phyloP scores from a whole-genome alignment of 2,113 vertebrate genomes.

The Gambusia affinis region DNA sequence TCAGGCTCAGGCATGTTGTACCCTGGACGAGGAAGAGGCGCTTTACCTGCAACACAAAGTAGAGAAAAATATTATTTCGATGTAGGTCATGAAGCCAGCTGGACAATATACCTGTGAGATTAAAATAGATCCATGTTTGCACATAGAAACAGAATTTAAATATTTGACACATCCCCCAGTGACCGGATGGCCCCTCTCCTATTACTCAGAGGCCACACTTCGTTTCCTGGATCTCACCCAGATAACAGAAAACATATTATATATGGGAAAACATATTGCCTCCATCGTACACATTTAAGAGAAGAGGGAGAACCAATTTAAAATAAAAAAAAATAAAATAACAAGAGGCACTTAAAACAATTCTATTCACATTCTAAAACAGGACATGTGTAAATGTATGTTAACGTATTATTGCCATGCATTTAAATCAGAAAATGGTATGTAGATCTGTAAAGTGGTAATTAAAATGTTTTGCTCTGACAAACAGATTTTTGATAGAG shows the following conservation, averaged over 20 bases:
- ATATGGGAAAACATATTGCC: background rate
- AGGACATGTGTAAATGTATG: background rate
- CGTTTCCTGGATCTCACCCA: slow-evolving; percentile 20
- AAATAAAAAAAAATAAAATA: background rate
- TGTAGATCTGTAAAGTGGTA: background rate
- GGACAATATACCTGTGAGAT: background rate
- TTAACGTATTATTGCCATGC: background rate
- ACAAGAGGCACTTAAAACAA: background rate
- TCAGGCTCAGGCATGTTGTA: slow-evolving; percentile 90
- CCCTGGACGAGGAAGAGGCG: slow-evolving; percentile 87
- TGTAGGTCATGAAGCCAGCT: background rate
- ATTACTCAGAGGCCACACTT: slow-evolving; percentile 59
- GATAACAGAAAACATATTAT: slow-evolving; percentile 35
- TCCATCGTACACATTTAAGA: background rate
- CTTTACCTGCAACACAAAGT: slow-evolving; percentile 81
- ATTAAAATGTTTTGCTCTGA: background rate
- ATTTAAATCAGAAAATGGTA: background rate
- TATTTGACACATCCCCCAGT: background rate
- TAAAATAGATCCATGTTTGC: slow-evolving; percentile 1
- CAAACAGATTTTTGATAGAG: background rate
- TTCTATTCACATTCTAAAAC: background rate
- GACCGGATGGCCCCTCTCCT: slow-evolving; percentile 17
- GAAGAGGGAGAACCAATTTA: background rate
- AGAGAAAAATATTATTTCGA: background rate
- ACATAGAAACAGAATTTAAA: background rate